phyloP scores from a whole-genome alignment of 2,888 invertebrate species.

The Priapulus caudatus region DNA sequence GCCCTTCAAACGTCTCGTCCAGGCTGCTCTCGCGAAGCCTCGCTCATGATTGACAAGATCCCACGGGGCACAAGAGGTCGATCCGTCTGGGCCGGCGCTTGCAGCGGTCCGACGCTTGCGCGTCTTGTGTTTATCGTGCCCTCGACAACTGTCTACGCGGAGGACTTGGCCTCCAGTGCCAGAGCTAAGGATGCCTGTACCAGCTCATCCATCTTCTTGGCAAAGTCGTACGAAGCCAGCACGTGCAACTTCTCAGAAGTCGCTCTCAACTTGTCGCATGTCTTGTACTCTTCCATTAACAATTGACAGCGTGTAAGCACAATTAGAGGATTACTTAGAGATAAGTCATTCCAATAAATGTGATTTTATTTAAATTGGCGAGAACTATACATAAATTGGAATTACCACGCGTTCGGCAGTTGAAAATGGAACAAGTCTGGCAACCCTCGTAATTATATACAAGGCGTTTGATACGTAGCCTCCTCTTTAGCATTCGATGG shows the following conservation, averaged over 20 bases:
- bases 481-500: too few species aligned
- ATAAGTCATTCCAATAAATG: too few species aligned
- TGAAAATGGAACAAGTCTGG: too few species aligned
- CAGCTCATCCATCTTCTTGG: slow-evolving; percentile 38
- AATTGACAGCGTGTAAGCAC: too few species aligned
- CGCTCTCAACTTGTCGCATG: slow-evolving; percentile 20
- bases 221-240: slow-evolving; percentile 34
- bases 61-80: slow-evolving; percentile 14
- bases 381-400: too few species aligned
- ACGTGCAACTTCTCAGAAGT: slow-evolving; percentile 37
- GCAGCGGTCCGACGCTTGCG: slow-evolving; percentile 26
- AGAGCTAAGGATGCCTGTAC: slow-evolving; percentile 37
- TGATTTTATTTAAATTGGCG: too few species aligned
- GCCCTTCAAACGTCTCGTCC: slow-evolving; percentile 33
- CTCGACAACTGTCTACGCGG: background rate
- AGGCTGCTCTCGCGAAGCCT: slow-evolving; percentile 38
- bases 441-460: too few species aligned
- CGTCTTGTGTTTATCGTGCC: background rate
- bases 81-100: slow-evolving; percentile 25
- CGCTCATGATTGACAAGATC: slow-evolving; percentile 33
- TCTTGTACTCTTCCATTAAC: background rate
- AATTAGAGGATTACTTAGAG: too few species aligned
- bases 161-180: slow-evolving; percentile 36
- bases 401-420: too few species aligned
- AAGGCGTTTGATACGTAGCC: too few species aligned